Base-by-base conservation (phyloP, 2,888 invertebrate species). In the Drosophila silvestris region DNA sequence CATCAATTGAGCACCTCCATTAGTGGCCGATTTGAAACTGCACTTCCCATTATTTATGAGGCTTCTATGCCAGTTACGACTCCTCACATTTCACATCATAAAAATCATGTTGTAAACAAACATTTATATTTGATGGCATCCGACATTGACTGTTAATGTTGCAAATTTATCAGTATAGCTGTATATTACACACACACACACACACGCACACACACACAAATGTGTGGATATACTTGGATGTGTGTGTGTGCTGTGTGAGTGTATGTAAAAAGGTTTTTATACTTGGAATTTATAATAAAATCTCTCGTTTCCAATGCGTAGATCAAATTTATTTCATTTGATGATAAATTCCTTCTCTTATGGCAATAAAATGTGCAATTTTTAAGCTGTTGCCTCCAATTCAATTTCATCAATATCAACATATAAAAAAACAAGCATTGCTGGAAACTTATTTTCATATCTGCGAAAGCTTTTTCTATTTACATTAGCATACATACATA, bases 1-100 rank as follows among this genome's bases (percentile, higher is more conserved):
- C 68, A 74, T 69, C 79, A 70, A 68, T 67, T 35, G 77, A 58
- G 59, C 57, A 59, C 47, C 69, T 67, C 74, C 82, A 79, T 79
- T 79, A 74, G 78, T 57, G 78, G 61, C 51, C 64, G 39, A 61
- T 78, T 67, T 60, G 52, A 41, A 81, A 60, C 37, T 77, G 81
- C 79, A 81, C 50, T 53, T 41, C 10, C 44, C 65, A 64, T 73
- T 60, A 81, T 81, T 78, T 69, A 77, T 77, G 64, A 28, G 19
- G n/a, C 33, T 41, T 53, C 47, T 41, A 66, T 67, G 37, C 58
- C 51, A 59, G 50, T 59, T 60, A 53, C 51, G 51, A 70, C 53
- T 33, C 44, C 37, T 60, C 44, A 12, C 54, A 63, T 71, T 54
- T 71, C 53, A 50, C 62, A 62, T 56, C 63, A 72, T 70, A 72